These are phyloP conservation scores for Dendroctonus valens DNA, from an alignment of 1,140 invertebrate species.

Conservation along the genomic window DNA sequence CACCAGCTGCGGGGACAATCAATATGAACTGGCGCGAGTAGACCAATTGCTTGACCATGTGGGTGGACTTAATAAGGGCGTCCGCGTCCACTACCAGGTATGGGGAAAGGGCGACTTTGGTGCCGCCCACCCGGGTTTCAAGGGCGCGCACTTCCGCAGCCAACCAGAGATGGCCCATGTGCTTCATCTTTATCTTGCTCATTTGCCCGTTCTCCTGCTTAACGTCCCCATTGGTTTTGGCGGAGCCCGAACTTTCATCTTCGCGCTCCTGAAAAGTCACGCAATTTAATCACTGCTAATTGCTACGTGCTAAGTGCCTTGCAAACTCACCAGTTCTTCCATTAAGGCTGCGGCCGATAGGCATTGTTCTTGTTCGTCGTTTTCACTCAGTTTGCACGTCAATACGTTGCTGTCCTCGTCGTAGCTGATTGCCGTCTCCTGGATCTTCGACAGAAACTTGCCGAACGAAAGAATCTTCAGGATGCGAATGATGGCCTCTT, in stretches of 20 bases:
- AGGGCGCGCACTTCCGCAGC: conserved; percentile 59
- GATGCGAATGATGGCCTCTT: conserved; percentile 66
- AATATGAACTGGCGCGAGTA: conserved; percentile 74
- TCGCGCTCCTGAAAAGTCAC: no score
- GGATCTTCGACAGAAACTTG: conserved; percentile 62
- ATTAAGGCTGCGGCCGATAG: conserved; percentile 34
- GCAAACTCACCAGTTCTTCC: conserved; percentile 43
- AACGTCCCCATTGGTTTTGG: conserved; percentile 26
- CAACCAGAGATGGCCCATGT: conserved; percentile 58
- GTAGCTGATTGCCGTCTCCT: conserved; percentile 60
- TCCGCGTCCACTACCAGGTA: conserved; percentile 75
- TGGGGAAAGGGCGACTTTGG: conserved; percentile 60
- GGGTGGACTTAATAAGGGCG: conserved; percentile 67
- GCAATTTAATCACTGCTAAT: background rate
- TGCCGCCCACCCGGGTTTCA: conserved; percentile 51
- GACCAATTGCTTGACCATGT: conserved; percentile 75
- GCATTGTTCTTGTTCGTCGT: conserved; percentile 26
- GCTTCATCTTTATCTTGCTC: conserved; percentile 51
- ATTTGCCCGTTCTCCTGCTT: conserved; percentile 40
- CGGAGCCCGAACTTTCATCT: background rate
- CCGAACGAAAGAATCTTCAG: conserved; percentile 73
- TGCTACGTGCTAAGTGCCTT: background rate
- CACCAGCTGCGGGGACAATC: conserved; percentile 76
- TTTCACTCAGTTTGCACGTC: conserved; percentile 38
- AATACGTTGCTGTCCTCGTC: conserved; percentile 56